Percentiles rank a stretch among this genome's conserved stretches.
These are phyloP conservation scores for Cheilinus undulatus DNA, from an alignment of 2,113 vertebrate genomes.

Conservation along the genomic window DNA sequence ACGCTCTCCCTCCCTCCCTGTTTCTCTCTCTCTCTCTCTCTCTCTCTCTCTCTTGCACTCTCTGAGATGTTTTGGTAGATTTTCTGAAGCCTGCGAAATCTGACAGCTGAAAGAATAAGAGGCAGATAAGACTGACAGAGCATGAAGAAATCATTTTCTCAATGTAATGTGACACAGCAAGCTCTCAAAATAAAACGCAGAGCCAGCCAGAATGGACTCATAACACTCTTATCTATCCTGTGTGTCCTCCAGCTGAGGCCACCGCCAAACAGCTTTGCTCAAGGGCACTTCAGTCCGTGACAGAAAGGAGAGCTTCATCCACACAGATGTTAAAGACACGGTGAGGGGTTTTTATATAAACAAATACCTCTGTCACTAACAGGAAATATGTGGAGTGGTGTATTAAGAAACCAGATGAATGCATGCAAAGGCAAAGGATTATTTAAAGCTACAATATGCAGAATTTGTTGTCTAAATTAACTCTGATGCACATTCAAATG, in stretches of 20 bases:
- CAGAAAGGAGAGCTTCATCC: slow-evolving; percentile 3
- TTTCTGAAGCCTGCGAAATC: slow-evolving; percentile 53
- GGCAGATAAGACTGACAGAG: slow-evolving; percentile 50
- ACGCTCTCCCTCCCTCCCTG: no score
- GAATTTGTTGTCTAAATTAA: no score
- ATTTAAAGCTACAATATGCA: no score
- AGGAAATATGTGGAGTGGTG: no score
- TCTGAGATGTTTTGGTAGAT: slow-evolving; percentile 51
- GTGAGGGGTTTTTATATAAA: not conserved
- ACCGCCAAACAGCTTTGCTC: slow-evolving; percentile 7
- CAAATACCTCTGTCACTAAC: no score
- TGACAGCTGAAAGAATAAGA: slow-evolving; percentile 60
- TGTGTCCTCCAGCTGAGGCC: slow-evolving; percentile 16
- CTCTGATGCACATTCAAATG: no score
- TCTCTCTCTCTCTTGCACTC: not conserved
- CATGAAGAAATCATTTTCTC: slow-evolving; percentile 51
- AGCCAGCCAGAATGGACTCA: slow-evolving; percentile 27
- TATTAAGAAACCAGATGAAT: no score
- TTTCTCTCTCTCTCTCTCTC: no score
- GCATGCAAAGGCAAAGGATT: no score
- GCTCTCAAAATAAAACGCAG: slow-evolving; percentile 38
- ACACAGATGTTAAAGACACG: not conserved
- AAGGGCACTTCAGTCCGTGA: slow-evolving; percentile 22
- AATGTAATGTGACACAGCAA: slow-evolving; percentile 31
- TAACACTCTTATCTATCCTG: not conserved